Evolutionary conservation across 2,888 invertebrate species (phyloP).

Genomic region (Rhaphigaster nebulosa): DNA sequence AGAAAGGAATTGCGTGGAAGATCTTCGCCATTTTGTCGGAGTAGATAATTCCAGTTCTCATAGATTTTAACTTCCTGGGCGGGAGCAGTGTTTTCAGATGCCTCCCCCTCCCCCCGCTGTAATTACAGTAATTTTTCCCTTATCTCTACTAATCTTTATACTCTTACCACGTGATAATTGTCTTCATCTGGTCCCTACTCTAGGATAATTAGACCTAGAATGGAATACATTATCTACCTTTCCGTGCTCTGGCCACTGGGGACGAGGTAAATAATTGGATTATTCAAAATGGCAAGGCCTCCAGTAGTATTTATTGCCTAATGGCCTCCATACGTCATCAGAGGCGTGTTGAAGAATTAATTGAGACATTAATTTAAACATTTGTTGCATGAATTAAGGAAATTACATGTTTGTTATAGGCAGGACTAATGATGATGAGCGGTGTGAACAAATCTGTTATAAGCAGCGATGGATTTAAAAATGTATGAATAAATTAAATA

Average conservation of each 20-base stretch:
- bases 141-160: conserved; percentile 54
- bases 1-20: conserved; percentile 41
- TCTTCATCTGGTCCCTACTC: conserved; percentile 54
- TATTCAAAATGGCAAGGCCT: conserved; percentile 43
- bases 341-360: conserved; percentile 23
- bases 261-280: conserved; percentile 32
- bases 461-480: neutral
- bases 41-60: conserved; percentile 48
- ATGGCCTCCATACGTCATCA: neutral
- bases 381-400: conserved; percentile 22
- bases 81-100: neutral
- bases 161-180: conserved; percentile 57
- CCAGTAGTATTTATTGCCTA: neutral
- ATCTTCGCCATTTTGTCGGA: conserved; percentile 36
- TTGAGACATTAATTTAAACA: conserved; percentile 38
- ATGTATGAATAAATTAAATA: neutral
- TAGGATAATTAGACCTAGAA: neutral
- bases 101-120: neutral
- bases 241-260: neutral
- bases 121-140: conserved; percentile 52
- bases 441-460: conserved; percentile 7
- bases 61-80: conserved; percentile 48
- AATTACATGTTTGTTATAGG: conserved; percentile 30
- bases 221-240: conserved; percentile 25
- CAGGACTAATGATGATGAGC: neutral